Conservation (phyloP, 2,113 vertebrate species). For the Myotis davidii region DNA sequence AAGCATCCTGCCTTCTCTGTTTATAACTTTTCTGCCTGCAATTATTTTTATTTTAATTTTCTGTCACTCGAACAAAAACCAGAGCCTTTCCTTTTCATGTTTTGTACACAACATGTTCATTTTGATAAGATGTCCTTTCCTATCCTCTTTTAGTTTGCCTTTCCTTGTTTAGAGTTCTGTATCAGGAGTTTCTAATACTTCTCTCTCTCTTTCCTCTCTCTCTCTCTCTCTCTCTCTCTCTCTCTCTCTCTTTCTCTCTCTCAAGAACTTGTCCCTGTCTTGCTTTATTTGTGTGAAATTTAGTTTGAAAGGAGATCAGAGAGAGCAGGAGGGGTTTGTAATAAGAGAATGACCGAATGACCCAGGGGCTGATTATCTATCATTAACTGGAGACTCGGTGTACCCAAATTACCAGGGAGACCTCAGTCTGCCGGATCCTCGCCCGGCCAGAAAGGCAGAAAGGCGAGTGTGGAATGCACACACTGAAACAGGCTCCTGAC, state of each 20-base stretch:
- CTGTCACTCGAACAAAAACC: conserved; percentile 89
- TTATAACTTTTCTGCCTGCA: conserved; percentile 85
- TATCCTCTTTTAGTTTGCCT: conserved; percentile 81
- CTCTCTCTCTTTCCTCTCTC: conserved; percentile 68
- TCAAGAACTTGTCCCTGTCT: conserved; percentile 88
- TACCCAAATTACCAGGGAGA: conserved; percentile 92
- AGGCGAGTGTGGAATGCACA: conserved; percentile 70
- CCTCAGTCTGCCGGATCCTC: conserved; percentile 89
- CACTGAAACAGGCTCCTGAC: not conserved
- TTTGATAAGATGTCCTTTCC: conserved; percentile 89
- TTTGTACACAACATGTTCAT: conserved; percentile 87
- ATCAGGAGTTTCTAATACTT: conserved; percentile 83
- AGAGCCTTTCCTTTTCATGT: conserved; percentile 81
- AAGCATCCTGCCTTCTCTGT: conserved; percentile 82
- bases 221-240: conserved; percentile 68
- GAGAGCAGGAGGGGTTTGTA: conserved; percentile 90
- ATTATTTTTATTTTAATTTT: conserved; percentile 90
- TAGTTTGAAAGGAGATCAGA: conserved; percentile 95
- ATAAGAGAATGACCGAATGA: conserved; percentile 95
- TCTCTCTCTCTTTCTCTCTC: conserved; percentile 53
- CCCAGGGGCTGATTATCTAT: conserved; percentile 94
- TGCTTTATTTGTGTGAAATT: conserved; percentile 94
- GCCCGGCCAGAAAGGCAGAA: conserved; percentile 82
- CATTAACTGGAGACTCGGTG: conserved; percentile 95
- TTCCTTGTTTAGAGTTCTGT: conserved; percentile 83